phyloP scores from a whole-genome alignment of 2,113 vertebrate genomes.

The Cyprinodon tularosa region DNA sequence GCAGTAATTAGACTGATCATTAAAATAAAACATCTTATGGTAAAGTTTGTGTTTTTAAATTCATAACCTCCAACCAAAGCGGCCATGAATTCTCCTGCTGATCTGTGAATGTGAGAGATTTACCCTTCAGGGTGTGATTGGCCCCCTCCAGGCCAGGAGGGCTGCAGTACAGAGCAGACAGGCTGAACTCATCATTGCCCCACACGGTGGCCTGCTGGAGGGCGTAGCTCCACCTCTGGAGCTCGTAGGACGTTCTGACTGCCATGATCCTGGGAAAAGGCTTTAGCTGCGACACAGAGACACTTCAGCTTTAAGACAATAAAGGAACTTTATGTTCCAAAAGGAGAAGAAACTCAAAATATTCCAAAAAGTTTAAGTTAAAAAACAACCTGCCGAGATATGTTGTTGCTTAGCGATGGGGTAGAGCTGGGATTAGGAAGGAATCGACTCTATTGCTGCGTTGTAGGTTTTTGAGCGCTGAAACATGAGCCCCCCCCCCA shows the following conservation, averaged over 20 bases:
- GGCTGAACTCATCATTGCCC: slow-evolving; percentile 74
- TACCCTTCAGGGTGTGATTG: slow-evolving; percentile 77
- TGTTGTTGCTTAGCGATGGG: no score
- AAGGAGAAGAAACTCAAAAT: background rate
- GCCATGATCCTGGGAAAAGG: slow-evolving; percentile 73
- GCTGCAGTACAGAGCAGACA: slow-evolving; percentile 69
- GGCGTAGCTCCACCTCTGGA: slow-evolving; percentile 57
- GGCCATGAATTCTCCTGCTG: background rate
- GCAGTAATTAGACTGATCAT: no score
- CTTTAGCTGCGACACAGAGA: slow-evolving; percentile 68
- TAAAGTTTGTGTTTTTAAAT: no score
- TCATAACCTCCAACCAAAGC: background rate
- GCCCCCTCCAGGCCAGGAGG: slow-evolving; percentile 71
- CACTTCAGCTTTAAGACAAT: background rate
- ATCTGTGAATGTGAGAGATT: background rate
- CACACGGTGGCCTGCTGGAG: slow-evolving; percentile 76
- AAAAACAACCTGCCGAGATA: no score
- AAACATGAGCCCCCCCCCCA: no score
- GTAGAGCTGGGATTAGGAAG: no score
- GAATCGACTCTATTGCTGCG: no score
- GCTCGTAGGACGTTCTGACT: slow-evolving; percentile 66
- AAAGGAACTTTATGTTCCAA: background rate
- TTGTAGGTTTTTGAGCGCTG: no score
- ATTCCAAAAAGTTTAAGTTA: no score
- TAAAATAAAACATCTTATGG: no score